Evolutionary conservation across 2,797 vertebrate species (phyloP).

Genomic region (Phoebastria nigripes): DNA sequence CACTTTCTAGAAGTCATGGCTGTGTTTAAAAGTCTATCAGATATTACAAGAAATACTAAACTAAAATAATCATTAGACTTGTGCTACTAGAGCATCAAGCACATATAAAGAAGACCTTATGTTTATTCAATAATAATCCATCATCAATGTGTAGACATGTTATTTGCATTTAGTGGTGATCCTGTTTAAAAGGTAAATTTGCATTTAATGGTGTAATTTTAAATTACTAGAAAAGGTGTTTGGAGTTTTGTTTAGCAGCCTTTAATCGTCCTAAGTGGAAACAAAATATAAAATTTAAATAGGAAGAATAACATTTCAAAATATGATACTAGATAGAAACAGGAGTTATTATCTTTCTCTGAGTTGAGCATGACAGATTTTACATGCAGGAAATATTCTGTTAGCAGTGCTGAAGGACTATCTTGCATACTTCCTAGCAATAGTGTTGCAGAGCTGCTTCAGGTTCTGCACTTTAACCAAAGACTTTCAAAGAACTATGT

Average conservation of each 20-base stretch:
- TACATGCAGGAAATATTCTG: background rate
- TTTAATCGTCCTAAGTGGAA: slow-evolving; percentile 46
- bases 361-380: background rate
- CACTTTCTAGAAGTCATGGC: background rate
- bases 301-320: slow-evolving; percentile 12
- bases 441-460: slow-evolving; percentile 3
- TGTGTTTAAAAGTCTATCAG: background rate
- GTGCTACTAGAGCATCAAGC: background rate
- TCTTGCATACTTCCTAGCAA: background rate
- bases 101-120: slow-evolving; percentile 4
- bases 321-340: background rate
- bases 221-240: slow-evolving; percentile 46
- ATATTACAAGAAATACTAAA: background rate
- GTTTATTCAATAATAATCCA: slow-evolving; percentile 48
- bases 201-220: slow-evolving; percentile 34
- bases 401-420: background rate
- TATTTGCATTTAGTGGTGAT: slow-evolving; percentile 20
- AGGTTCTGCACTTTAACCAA: background rate
- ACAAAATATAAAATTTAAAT: slow-evolving; percentile 51
- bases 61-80: background rate
- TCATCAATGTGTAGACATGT: background rate
- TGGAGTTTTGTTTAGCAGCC: slow-evolving; percentile 8
- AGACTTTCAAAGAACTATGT: background rate
- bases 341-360: background rate
- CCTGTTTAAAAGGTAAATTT: slow-evolving; percentile 20